Evolutionary conservation across 2,797 vertebrate genomes (phyloP).

Genomic region (Paratrypauchen microcephalus): DNA sequence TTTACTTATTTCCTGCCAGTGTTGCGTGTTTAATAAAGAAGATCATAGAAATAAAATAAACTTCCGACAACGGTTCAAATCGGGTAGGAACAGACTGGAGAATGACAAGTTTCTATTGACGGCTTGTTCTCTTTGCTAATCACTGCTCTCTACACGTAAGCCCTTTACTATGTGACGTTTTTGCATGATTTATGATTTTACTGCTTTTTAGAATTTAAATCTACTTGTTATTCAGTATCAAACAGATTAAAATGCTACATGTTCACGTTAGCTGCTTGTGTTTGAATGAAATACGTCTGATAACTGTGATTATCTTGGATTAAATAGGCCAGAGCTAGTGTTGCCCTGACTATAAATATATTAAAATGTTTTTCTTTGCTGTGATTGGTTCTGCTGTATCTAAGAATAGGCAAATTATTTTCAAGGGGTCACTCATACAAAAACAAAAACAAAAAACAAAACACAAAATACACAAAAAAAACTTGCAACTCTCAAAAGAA

Average conservation of each 20-base stretch:
- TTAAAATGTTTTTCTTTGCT: neutral
- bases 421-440: neutral
- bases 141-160: neutral
- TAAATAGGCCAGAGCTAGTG: neutral
- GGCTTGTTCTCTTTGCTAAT: neutral
- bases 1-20: neutral
- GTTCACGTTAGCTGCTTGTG: neutral
- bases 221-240: neutral
- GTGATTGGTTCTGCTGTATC: neutral
- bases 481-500: neutral
- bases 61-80: neutral
- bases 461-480: no score
- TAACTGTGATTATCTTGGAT: no score
- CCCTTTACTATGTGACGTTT: neutral
- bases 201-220: neutral
- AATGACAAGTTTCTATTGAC: neutral
- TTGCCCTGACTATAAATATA: no score
- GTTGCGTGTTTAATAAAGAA: neutral
- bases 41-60: neutral
- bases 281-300: neutral
- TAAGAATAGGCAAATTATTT: neutral
- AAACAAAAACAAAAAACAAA: no score
- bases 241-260: neutral
- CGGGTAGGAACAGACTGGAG: neutral
- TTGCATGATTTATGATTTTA: neutral